Base-by-base conservation (phyloP, 2,888 invertebrate genomes). In the Isotomurus palustris region DNA sequence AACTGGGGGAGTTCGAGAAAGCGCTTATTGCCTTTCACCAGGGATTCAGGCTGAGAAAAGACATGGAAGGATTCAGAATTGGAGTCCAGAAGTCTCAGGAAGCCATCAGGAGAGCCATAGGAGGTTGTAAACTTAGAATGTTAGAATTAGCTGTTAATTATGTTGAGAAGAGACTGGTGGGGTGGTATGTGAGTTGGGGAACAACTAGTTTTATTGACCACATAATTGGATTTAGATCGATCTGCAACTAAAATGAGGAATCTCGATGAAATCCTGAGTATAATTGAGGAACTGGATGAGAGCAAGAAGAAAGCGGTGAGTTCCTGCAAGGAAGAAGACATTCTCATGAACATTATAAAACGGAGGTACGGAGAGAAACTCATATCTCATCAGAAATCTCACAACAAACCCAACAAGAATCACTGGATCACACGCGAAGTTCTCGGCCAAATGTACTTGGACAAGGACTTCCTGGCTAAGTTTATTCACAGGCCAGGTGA, bases 21-120 rank as follows among this genome's bases (percentile, higher is more conserved):
- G 65, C 70, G 21, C 63, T 70, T 8, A 68, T 70, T 44, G 64
- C 70, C 12, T 70, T 61, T 57, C 70, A 70, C 41, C 61, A 64
- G 6, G 70, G 70, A 17, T 60, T 61, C 40, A 57, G 67, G 6
- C 43, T 67, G 14, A 35, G 70, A n/a, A 64, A 58, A 27, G 65
- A 68, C 29, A 60, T 63, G 58, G 68, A 68, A 41, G 62, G 59
- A 17, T 70, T 70, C 50, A 56, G 68, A 8, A 68, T 68, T 29
- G 70, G 65, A 1, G 51, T 70, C 44, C 68, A 68, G 44, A 70
- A 70, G 53, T 67, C 64, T 35, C 68, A 70, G 41, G 70, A 70
- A 56, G 70, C 70, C 4, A 70, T 70, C 35, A 48, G 56, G 47
- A 47, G 67, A 50, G 68, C 68, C 3, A 70, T 70, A 49, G 70